These are phyloP conservation scores for Antheraea pernyi DNA, from an alignment of 1,140 invertebrate species.

Conservation along the genomic window DNA sequence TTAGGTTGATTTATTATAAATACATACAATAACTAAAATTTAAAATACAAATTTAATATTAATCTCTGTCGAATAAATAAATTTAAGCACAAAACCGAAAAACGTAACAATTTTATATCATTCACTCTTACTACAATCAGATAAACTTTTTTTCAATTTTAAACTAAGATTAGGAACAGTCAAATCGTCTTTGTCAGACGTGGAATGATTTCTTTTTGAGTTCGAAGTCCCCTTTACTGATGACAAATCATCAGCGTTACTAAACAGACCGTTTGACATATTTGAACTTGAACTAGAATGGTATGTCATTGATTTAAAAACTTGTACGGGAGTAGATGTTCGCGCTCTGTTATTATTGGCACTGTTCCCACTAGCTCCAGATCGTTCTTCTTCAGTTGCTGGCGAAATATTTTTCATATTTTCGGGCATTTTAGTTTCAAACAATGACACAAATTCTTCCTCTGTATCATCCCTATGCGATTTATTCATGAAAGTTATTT, in stretches of 20 bases:
- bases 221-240: constrained; percentile 76
- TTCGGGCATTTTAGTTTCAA: constrained; percentile 67
- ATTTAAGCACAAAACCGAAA: constrained; percentile 4
- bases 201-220: constrained; percentile 67
- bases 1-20: constrained; percentile 4
- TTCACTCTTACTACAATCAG: constrained; percentile 64
- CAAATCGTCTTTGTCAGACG: constrained; percentile 68
- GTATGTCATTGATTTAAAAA: constrained; percentile 70
- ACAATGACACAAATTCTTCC: constrained; percentile 63
- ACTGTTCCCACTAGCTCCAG: constrained; percentile 35
- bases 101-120: constrained; percentile 34
- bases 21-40: constrained; percentile 1
- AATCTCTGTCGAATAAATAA: neutral
- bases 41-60: neutral
- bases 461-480: constrained; percentile 45
- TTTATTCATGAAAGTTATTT: constrained; percentile 68
- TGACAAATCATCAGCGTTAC: constrained; percentile 76
- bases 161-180: constrained; percentile 75
- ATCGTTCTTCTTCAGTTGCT: constrained; percentile 30
- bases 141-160: constrained; percentile 55
- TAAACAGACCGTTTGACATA: constrained; percentile 70
- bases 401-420: constrained; percentile 49
- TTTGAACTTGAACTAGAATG: constrained; percentile 70
- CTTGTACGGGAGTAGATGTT: constrained; percentile 79
- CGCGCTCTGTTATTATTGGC: constrained; percentile 58